Evolutionary conservation across 1,140 invertebrate genomes (phyloP).

Genomic region (Palaemon carinicauda): DNA sequence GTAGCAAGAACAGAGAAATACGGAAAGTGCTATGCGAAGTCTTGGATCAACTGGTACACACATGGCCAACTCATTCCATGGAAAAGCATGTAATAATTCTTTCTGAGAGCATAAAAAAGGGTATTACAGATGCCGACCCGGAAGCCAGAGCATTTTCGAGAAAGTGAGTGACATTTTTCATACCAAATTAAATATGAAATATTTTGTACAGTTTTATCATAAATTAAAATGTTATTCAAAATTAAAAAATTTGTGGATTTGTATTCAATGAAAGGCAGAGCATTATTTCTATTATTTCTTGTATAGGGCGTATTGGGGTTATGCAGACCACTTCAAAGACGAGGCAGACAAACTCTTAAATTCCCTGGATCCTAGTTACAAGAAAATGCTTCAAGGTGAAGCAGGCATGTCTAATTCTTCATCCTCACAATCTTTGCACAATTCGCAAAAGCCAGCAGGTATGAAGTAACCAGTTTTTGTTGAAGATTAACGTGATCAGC

Average conservation of each 20-base stretch:
- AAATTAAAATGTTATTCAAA: not conserved
- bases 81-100: conserved; percentile 82
- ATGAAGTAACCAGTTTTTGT: not conserved
- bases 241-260: not conserved
- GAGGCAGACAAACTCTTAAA: conserved; percentile 86
- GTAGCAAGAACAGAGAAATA: conserved; percentile 92
- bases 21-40: conserved; percentile 84
- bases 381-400: conserved; percentile 78
- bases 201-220: too few relatives aligned
- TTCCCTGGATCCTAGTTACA: conserved; percentile 83
- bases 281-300: not conserved
- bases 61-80: conserved; percentile 82
- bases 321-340: conserved; percentile 89
- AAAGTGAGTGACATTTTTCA: conserved; percentile 43
- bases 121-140: conserved; percentile 90
- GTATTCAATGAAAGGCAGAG: not conserved
- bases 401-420: conserved; percentile 66
- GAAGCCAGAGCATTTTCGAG: conserved; percentile 79
- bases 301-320: conserved; percentile 85
- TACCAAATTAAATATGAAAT: too few relatives aligned
- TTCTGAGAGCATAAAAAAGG: conserved; percentile 86
- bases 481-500: not conserved
- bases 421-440: conserved; percentile 46
- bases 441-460: conserved; percentile 43
- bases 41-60: conserved; percentile 81